Evolutionary conservation across 2,113 vertebrate genomes (phyloP), one percentile per base, ranked within the genome.

Genomic region (Pseudolaguvia tuberculata): DNA sequence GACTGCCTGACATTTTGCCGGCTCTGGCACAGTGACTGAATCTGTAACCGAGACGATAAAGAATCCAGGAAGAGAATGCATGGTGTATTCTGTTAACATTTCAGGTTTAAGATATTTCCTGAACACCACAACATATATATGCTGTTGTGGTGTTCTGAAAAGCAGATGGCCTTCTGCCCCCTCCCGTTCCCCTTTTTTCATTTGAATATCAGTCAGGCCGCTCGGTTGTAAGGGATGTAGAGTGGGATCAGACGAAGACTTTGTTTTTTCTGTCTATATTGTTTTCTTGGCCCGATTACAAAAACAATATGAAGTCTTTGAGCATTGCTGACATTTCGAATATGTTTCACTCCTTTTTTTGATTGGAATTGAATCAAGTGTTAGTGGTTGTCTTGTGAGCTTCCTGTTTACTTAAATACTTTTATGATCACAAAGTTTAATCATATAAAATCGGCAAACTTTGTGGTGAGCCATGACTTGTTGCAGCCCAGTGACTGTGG

Each of bases 1-100:
- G 80, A 78, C 76, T 68, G 65, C 56, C 62, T 80, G 75, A 76
- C 66, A 63, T 58, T 70, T 69, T 72, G 50, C 35, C 6, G 47
- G 59, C 15, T 56, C 42, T 51, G 52, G 27, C 23, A 67, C 21
- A 25, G 42, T 35, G 56, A 61, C 56, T 29, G 25, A 35, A 17
- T 11, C 25, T 68, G 23, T 48, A 79, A 70, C n/a, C 6, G 55
- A 78, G 63, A 13, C 25, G 4, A 69, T 50, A 3, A 81, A 66
- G 53, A 65, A 73, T 12, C 67, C 6, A n/a, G 42, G 8, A 20
- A 13, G 42, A 29, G 70, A 17, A 2, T 29, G 42, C 4, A 3
- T 7, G 23, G 39, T n/a, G 65, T 27, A 21, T 71, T 55, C 4
- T n/a, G 53, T n/a, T 18, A 39, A 23, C 13, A 56, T n/a, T 17